Percentiles rank a stretch among this genome's conserved stretches.
phyloP scores from a whole-genome alignment of 2,113 vertebrate species.

The Marmota flaviventris region DNA sequence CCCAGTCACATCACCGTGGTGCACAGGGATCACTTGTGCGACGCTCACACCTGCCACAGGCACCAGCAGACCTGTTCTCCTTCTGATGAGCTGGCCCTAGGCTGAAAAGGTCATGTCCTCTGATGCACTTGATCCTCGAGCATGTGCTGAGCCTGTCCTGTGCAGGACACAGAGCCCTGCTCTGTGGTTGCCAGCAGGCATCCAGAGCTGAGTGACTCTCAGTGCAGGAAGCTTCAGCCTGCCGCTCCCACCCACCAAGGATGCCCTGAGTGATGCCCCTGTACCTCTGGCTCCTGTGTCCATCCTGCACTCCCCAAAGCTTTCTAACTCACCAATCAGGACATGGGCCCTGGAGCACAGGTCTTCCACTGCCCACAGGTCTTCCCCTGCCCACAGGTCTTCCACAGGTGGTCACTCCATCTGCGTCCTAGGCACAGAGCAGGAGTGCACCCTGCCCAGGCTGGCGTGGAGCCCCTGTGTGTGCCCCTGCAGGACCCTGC shows the following conservation, averaged over 20 bases:
- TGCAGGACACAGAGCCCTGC: background rate
- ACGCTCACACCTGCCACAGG: too few relatives aligned
- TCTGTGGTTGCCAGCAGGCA: background rate
- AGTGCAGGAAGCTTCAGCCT: too few relatives aligned
- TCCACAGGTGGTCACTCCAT: fast-evolving
- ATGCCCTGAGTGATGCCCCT: too few relatives aligned
- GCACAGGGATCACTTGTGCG: too few relatives aligned
- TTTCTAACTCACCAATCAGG: background rate
- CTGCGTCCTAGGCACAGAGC: background rate
- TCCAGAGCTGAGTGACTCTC: background rate
- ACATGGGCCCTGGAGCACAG: background rate
- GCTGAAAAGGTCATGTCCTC: background rate
- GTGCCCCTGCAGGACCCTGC: too few relatives aligned
- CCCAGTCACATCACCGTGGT: too few relatives aligned
- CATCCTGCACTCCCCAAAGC: background rate
- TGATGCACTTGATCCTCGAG: background rate
- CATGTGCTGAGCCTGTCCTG: background rate
- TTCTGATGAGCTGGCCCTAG: background rate
- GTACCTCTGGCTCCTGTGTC: too few relatives aligned
- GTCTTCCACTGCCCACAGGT: too few relatives aligned
- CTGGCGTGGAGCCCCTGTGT: too few relatives aligned
- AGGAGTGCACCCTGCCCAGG: background rate
- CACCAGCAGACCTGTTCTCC: too few relatives aligned
- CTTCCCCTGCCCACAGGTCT: too few relatives aligned
- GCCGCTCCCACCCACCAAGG: too few relatives aligned